phyloP scores from a whole-genome alignment of 1,140 invertebrate genomes.

The Belonocnema kinseyi region DNA sequence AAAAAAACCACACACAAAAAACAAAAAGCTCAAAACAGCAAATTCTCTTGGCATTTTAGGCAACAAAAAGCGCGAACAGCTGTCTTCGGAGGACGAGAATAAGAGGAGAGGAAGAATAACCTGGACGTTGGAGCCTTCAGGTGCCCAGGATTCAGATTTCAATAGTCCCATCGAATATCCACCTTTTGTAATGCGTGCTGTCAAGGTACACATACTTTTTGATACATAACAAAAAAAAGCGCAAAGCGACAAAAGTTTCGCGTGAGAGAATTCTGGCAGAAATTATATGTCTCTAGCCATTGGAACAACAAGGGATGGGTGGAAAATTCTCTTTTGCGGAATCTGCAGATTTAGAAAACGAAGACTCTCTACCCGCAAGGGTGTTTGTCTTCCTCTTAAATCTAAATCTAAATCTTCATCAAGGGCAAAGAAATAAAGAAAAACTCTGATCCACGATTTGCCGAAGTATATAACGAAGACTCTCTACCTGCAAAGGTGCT shows the following conservation, averaged over 20 bases:
- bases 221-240: conserved; percentile 54
- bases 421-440: conserved; percentile 54
- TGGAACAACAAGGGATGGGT: conserved; percentile 48
- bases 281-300: background rate
- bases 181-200: conserved; percentile 72
- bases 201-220: conserved; percentile 71
- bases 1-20: background rate
- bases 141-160: conserved; percentile 64
- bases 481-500: background rate
- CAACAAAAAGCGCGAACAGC: conserved; percentile 64
- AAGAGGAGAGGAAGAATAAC: conserved; percentile 62
- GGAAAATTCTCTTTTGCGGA: conserved; percentile 42
- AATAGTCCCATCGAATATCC: conserved; percentile 68
- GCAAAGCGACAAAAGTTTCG: conserved; percentile 44
- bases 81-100: conserved; percentile 59
- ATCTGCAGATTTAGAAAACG: conserved; percentile 2
- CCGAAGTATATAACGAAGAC: conserved; percentile 22
- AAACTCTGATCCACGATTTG: conserved; percentile 17
- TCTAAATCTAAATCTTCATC: conserved; percentile 12
- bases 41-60: conserved; percentile 71
- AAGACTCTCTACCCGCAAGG: conserved; percentile 12
- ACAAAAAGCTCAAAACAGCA: conserved; percentile 52
- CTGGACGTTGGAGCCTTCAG: conserved; percentile 68
- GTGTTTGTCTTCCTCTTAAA: conserved; percentile 25
- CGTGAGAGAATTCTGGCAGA: conserved; percentile 12